Evolutionary conservation across 2,888 invertebrate genomes (phyloP).

Genomic region (Hoplodrina blanda): DNA sequence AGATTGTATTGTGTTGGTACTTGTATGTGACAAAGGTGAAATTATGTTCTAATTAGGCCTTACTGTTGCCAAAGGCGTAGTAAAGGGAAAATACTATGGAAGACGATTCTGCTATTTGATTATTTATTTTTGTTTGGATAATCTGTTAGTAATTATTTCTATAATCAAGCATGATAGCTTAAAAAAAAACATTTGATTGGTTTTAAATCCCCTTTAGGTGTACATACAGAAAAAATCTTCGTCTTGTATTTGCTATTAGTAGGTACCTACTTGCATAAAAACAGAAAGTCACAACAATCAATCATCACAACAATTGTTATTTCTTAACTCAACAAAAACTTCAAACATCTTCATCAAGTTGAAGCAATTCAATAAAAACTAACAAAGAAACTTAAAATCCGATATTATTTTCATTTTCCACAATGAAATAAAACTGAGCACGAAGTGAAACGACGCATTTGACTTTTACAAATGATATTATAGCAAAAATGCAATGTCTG

Average conservation of each 20-base stretch:
- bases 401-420: conserved; percentile 57
- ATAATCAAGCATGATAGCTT: not conserved
- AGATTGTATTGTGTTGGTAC: conserved; percentile 9
- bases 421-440: conserved; percentile 57
- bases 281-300: conserved; percentile 1
- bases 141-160: not conserved
- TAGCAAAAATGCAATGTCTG: conserved; percentile 63
- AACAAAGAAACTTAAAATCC: conserved; percentile 55
- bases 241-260: too few relatives aligned
- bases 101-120: not conserved
- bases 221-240: too few relatives aligned
- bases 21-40: conserved; percentile 17
- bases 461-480: conserved; percentile 69
- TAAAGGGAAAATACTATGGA: not conserved
- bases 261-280: not conserved
- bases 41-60: conserved; percentile 28
- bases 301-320: not conserved
- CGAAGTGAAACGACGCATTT: conserved; percentile 66
- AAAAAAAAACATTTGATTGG: not conserved
- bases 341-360: conserved; percentile 15
- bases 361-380: conserved; percentile 39
- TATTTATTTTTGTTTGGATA: not conserved
- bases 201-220: not conserved
- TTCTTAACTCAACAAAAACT: conserved; percentile 3
- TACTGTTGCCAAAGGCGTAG: not conserved